Conservation (phyloP, 2,797 vertebrate genomes). For the Zalophus californianus region DNA sequence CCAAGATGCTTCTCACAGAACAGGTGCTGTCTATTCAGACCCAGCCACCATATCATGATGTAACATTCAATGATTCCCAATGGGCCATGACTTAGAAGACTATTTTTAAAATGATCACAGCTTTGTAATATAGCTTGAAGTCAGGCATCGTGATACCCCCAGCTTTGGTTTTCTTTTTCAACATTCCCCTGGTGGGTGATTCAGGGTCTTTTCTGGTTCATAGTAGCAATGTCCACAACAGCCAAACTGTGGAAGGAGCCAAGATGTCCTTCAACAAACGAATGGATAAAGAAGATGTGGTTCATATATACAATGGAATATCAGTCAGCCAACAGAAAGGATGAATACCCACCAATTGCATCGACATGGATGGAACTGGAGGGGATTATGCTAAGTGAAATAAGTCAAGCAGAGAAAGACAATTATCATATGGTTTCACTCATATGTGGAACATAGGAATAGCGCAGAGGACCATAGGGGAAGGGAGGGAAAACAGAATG, state of each 20-base stretch:
- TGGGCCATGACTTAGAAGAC: neutral
- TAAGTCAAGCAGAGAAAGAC: neutral
- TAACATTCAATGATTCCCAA: neutral
- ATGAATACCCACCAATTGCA: neutral
- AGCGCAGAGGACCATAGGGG: neutral
- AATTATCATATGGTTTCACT: neutral
- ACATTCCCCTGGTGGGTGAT: neutral
- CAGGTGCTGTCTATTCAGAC: neutral
- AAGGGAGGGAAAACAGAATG: too few species aligned
- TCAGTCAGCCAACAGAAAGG: neutral
- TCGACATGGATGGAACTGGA: neutral
- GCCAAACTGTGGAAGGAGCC: neutral
- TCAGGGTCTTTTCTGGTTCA: neutral
- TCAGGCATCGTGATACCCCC: neutral
- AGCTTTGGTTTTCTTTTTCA: neutral
- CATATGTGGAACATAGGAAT: neutral
- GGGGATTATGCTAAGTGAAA: neutral
- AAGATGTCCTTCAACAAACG: neutral
- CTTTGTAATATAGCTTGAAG: neutral
- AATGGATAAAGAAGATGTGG: neutral
- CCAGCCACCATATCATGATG: neutral
- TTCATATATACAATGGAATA: neutral
- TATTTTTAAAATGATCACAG: neutral
- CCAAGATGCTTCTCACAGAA: neutral
- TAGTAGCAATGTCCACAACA: neutral